Evolutionary conservation across 2,113 vertebrate genomes (phyloP).

Genomic region (Indri indri): DNA sequence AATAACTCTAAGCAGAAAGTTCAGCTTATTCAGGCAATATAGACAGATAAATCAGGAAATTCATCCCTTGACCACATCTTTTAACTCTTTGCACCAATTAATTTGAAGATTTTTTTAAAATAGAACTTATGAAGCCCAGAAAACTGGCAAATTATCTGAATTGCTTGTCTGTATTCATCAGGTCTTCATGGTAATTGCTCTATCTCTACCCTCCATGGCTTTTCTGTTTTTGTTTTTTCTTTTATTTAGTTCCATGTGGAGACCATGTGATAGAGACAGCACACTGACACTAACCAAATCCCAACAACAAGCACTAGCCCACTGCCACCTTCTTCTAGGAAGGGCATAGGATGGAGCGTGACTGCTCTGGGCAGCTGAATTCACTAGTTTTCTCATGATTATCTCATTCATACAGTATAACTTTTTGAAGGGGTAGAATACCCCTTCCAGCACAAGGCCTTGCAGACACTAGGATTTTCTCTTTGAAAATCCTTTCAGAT

Average conservation of each 20-base stretch:
- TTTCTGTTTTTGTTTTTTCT: neutral
- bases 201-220: neutral
- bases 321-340: neutral
- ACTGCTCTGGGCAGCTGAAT: neutral
- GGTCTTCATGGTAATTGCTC: neutral
- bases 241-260: neutral
- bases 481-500: slow-evolving; percentile 14
- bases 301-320: neutral
- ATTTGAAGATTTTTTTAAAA: neutral
- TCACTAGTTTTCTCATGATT: neutral
- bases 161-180: neutral
- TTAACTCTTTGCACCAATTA: neutral
- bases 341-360: neutral
- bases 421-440: neutral
- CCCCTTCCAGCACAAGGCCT: neutral
- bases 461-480: neutral
- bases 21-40: neutral
- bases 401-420: neutral
- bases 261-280: neutral
- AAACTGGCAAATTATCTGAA: neutral
- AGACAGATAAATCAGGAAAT: neutral
- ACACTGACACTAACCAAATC: neutral
- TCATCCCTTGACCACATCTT: neutral
- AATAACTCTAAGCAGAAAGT: neutral
- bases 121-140: neutral